Evolutionary conservation across 2,797 vertebrate genomes (phyloP).

Genomic region (Champsocephalus gunnari): DNA sequence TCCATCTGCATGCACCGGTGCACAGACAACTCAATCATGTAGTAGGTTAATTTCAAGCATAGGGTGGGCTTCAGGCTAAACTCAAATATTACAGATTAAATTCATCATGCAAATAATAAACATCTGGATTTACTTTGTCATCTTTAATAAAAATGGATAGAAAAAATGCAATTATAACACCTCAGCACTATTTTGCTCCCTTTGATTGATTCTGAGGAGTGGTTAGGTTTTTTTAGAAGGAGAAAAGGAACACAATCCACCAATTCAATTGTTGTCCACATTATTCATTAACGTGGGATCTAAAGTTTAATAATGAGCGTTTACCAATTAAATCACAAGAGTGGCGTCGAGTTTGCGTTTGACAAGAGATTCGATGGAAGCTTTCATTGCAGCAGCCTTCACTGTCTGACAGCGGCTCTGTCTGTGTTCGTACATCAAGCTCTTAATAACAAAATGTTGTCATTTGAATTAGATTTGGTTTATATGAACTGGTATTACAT

Average conservation of each 20-base stretch:
- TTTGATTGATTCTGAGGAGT: constrained; percentile 11
- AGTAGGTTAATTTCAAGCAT: constrained; percentile 36
- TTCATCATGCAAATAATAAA: constrained; percentile 58
- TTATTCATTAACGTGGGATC: constrained; percentile 34
- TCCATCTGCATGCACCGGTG: constrained; percentile 35
- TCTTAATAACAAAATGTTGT: constrained; percentile 8
- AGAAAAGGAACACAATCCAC: constrained; percentile 7
- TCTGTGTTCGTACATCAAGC: background rate
- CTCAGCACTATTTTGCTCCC: background rate
- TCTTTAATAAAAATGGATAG: background rate
- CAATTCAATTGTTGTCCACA: constrained; percentile 24
- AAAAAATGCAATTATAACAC: constrained; percentile 20
- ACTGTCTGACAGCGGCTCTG: constrained; percentile 19
- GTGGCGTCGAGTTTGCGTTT: constrained; percentile 28
- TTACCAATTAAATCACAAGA: constrained; percentile 33
- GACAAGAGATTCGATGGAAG: constrained; percentile 17
- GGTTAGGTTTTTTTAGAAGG: constrained; percentile 4
- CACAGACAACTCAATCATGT: background rate
- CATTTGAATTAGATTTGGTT: constrained; percentile 4
- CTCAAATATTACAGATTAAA: constrained; percentile 38
- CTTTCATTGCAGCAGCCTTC: constrained; percentile 24
- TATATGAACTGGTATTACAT: background rate
- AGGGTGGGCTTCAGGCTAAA: constrained; percentile 42
- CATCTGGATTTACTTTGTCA: background rate
- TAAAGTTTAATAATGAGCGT: constrained; percentile 40